phyloP scores from a whole-genome alignment of 2,888 invertebrate species.

The Alcis repandata region DNA sequence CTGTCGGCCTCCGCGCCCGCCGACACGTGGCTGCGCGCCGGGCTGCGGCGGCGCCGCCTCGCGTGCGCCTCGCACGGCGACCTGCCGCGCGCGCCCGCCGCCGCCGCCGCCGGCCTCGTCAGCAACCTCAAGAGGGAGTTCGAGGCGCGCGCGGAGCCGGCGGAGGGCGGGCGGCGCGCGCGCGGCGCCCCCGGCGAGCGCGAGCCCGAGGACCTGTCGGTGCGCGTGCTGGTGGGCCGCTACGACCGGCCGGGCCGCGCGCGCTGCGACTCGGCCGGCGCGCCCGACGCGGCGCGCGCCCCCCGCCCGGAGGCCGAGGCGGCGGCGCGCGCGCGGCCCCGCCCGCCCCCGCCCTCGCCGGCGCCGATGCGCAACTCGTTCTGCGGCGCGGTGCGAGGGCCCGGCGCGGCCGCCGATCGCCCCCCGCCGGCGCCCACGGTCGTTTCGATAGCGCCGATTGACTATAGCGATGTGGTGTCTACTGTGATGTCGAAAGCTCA shows the following conservation, averaged over 20 bases:
- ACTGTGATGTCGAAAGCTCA: slow-evolving; percentile 91
- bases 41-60: slow-evolving; percentile 75
- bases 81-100: slow-evolving; percentile 66
- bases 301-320: slow-evolving; percentile 50
- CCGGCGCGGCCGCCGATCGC: slow-evolving; percentile 51
- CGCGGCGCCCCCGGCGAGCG: slow-evolving; percentile 52
- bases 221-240: slow-evolving; percentile 91
- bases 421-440: slow-evolving; percentile 77
- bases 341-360: slow-evolving; percentile 59
- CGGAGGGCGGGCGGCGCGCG: slow-evolving; percentile 53
- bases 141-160: slow-evolving; percentile 88
- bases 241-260: slow-evolving; percentile 85
- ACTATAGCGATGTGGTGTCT: slow-evolving; percentile 87
- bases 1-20: slow-evolving; percentile 89
- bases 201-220: slow-evolving; percentile 86
- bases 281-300: slow-evolving; percentile 47
- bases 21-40: slow-evolving; percentile 82
- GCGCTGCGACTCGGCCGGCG: slow-evolving; percentile 60
- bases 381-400: slow-evolving; percentile 51
- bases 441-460: slow-evolving; percentile 72
- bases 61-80: slow-evolving; percentile 77
- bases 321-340: slow-evolving; percentile 34
- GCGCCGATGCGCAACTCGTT: slow-evolving; percentile 38
- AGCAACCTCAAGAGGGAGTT: slow-evolving; percentile 95
- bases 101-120: slow-evolving; percentile 89